A percentile compares a stretch with the other conserved stretches of the same genome.
Evolutionary conservation across 2,888 invertebrate species (phyloP).

Genomic region (Thalpophila matura): DNA sequence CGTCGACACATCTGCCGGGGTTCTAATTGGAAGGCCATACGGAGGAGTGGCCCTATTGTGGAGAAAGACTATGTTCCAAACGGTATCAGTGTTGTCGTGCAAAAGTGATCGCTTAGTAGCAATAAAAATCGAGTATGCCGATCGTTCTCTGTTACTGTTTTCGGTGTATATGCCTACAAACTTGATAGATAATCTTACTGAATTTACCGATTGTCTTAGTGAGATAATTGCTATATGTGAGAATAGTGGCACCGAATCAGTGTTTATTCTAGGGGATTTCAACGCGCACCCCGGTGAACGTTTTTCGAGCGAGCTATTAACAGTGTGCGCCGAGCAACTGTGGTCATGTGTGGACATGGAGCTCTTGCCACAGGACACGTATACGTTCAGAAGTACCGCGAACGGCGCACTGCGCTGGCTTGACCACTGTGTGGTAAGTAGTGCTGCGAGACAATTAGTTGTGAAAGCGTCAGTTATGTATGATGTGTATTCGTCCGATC

Average conservation of each 20-base stretch:
- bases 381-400: constrained; percentile 10
- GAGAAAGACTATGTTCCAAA: not conserved
- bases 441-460: constrained; percentile 4
- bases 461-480: constrained; percentile 4
- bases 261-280: no score
- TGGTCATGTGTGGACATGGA: constrained; percentile 18
- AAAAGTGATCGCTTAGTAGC: not conserved
- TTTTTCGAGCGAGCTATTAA: constrained; percentile 38
- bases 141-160: constrained; percentile 32
- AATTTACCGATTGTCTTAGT: not conserved
- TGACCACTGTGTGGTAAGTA: constrained; percentile 18
- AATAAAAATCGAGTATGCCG: not conserved
- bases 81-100: not conserved
- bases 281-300: no score
- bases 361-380: not conserved
- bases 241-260: constrained; percentile 37
- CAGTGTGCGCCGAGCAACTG: constrained; percentile 9
- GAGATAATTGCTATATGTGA: constrained; percentile 49
- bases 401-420: constrained; percentile 9
- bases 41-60: not conserved
- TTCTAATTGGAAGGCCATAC: not conserved
- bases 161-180: constrained; percentile 46
- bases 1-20: not conserved
- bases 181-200: not conserved
- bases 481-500: constrained; percentile 1